phyloP scores from a whole-genome alignment of 1,140 invertebrate genomes.

The Drosophila nigromelanica region DNA sequence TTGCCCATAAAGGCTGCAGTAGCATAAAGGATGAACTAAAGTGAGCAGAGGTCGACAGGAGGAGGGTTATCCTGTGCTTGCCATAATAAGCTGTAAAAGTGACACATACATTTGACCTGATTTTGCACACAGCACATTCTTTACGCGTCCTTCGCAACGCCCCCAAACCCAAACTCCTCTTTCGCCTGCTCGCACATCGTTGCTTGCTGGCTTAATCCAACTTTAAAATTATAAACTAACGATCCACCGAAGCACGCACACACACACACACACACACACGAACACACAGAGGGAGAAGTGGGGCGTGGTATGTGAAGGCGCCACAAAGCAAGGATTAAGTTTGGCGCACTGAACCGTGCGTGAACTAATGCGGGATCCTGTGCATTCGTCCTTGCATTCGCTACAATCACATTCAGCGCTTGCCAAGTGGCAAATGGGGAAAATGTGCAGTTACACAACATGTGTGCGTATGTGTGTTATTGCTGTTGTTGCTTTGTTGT shows the following conservation, averaged over 20 bases:
- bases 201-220: constrained; percentile 70
- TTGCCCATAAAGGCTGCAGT: constrained; percentile 71
- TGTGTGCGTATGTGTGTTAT: not conserved
- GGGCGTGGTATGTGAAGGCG: constrained; percentile 10
- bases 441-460: constrained; percentile 26
- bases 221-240: constrained; percentile 83
- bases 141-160: constrained; percentile 34
- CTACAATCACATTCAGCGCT: constrained; percentile 70
- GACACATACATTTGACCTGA: constrained; percentile 79
- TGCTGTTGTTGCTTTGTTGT: constrained; percentile 24
- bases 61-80: constrained; percentile 52
- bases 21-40: constrained; percentile 39
- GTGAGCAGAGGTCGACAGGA: not conserved
- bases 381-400: constrained; percentile 74
- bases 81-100: constrained; percentile 81
- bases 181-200: constrained; percentile 14
- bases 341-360: constrained; percentile 77
- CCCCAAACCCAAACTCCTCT: constrained; percentile 6
- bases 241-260: constrained; percentile 54
- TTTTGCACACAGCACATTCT: constrained; percentile 69
- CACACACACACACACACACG: constrained; percentile 6
- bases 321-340: constrained; percentile 75
- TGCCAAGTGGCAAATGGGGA: constrained; percentile 52
- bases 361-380: constrained; percentile 75
- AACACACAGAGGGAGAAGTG: constrained; percentile 15